phyloP scores from a whole-genome alignment of 2,113 vertebrate genomes.

The Onychorhynchus coronatus region DNA sequence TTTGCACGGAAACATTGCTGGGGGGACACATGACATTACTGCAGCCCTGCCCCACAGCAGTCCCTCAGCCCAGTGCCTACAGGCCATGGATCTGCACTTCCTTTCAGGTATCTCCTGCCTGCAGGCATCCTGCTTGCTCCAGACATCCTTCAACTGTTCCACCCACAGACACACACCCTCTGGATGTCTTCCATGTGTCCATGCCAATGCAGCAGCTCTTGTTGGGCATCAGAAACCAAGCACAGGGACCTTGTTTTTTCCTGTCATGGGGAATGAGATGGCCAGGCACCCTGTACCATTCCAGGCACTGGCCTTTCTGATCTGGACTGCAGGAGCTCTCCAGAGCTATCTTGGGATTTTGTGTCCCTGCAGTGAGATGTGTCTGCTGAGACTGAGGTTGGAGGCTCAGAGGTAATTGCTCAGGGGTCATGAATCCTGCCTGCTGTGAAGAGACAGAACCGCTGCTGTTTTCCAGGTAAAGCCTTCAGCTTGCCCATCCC shows the following conservation, averaged over 20 bases:
- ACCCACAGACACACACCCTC: not conserved
- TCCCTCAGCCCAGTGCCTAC: not conserved
- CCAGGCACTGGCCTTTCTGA: not conserved
- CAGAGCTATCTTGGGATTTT: not conserved
- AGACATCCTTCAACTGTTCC: not conserved
- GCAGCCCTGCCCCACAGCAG: not conserved
- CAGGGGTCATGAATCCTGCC: accelerated
- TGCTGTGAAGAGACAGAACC: not conserved
- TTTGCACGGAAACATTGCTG: accelerated
- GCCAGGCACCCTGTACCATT: not conserved
- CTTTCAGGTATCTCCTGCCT: not conserved
- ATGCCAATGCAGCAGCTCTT: not conserved
- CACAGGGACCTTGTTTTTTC: not conserved
- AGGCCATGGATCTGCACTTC: not conserved
- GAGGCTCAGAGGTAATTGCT: not conserved
- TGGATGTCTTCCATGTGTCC: not conserved
- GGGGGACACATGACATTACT: not conserved
- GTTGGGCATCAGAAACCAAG: not conserved
- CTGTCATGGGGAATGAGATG: not conserved
- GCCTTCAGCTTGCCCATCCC: not conserved
- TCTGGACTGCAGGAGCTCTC: not conserved
- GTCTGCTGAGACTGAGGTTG: not conserved
- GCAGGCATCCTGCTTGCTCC: not conserved
- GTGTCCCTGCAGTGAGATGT: not conserved
- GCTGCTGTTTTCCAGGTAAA: not conserved